A percentile compares a stretch with the other conserved stretches of the same genome.
These are phyloP conservation scores for Cotesia congregata DNA, from an alignment of 2,888 invertebrate genomes.

Conservation along the genomic window DNA sequence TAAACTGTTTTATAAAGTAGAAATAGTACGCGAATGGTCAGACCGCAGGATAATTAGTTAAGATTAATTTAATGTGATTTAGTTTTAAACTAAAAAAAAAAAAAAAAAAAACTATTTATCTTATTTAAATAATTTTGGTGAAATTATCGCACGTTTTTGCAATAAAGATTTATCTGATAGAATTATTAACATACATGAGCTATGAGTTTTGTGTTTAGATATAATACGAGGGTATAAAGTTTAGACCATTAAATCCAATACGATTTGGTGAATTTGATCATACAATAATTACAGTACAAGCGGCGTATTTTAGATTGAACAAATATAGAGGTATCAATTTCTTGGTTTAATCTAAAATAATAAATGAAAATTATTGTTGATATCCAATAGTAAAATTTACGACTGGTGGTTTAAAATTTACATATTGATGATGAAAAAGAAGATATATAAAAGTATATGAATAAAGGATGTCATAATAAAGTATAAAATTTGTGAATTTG, in stretches of 20 bases:
- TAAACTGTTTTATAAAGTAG: background rate
- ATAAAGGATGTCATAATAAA: conserved; percentile 10
- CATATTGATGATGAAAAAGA: background rate
- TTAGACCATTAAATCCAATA: background rate
- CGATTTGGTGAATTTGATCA: background rate
- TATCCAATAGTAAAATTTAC: background rate
- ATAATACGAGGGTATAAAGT: background rate
- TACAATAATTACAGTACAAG: background rate
- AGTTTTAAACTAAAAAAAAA: background rate
- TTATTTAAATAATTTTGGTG: background rate
- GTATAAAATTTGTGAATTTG: conserved; percentile 11
- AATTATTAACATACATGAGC: no score
- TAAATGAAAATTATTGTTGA: background rate
- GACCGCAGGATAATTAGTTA: background rate
- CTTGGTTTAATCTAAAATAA: no score
- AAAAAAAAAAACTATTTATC: background rate
- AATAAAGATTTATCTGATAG: background rate
- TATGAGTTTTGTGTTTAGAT: background rate
- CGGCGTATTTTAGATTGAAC: background rate
- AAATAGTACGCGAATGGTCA: background rate
- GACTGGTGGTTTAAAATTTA: background rate
- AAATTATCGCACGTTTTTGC: background rate
- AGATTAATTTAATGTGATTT: background rate
- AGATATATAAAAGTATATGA: background rate
- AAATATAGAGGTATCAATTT: no score